phyloP scores from a whole-genome alignment of 2,797 vertebrate species.

The Pempheris klunzingeri region DNA sequence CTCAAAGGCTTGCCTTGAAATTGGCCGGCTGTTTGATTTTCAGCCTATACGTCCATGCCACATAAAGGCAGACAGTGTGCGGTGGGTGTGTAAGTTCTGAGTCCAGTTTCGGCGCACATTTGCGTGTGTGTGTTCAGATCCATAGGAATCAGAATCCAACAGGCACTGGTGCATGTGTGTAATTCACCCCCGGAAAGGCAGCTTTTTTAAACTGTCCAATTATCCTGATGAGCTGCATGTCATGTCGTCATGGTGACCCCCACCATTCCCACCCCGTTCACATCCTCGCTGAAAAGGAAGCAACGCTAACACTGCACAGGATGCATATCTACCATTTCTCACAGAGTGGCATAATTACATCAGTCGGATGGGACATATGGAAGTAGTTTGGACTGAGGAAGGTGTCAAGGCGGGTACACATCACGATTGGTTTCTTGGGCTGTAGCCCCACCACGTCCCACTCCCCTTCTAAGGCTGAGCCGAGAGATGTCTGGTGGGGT shows the following conservation, averaged over 20 bases:
- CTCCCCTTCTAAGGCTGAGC: slow-evolving; percentile 30
- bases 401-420: slow-evolving; percentile 55
- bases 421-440: slow-evolving; percentile 35
- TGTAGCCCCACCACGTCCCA: slow-evolving; percentile 1
- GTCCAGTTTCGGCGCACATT: background rate
- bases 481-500: slow-evolving; percentile 76
- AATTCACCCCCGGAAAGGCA: slow-evolving; percentile 56
- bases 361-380: slow-evolving; percentile 61
- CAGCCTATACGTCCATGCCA: slow-evolving; percentile 47
- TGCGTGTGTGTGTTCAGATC: slow-evolving; percentile 21
- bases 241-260: slow-evolving; percentile 25
- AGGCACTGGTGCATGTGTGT: slow-evolving; percentile 26
- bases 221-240: slow-evolving; percentile 52
- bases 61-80: slow-evolving; percentile 57
- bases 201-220: slow-evolving; percentile 56
- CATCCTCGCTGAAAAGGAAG: slow-evolving; percentile 25
- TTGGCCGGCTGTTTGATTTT: slow-evolving; percentile 63
- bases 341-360: slow-evolving; percentile 29
- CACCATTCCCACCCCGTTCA: background rate
- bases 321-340: slow-evolving; percentile 39
- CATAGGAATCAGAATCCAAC: slow-evolving; percentile 48
- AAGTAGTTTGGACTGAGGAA: slow-evolving; percentile 60
- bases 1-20: slow-evolving; percentile 67
- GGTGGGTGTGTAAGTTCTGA: slow-evolving; percentile 16
- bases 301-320: slow-evolving; percentile 52